phyloP scores from a whole-genome alignment of 2,888 invertebrate species.

The Diarsia rubi region DNA sequence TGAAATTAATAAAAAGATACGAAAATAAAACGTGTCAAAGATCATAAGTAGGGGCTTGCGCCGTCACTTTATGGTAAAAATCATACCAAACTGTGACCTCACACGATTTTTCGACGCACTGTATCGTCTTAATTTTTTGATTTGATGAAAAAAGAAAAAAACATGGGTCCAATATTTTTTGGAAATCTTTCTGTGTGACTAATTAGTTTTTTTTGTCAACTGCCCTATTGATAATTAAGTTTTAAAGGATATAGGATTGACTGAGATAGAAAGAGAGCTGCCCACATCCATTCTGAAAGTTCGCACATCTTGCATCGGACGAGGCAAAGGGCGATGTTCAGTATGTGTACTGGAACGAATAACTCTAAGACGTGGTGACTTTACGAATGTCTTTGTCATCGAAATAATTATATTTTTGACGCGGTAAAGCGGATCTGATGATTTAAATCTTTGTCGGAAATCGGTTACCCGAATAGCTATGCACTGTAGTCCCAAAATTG shows the following conservation, averaged over 20 bases:
- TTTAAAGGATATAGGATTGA: neutral
- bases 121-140: too few relatives aligned
- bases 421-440: neutral
- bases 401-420: neutral
- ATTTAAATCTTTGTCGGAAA: conserved; percentile 24
- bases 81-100: too few relatives aligned
- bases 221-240: neutral
- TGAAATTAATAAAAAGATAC: too few relatives aligned
- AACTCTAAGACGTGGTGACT: neutral
- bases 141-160: too few relatives aligned
- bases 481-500: conserved; percentile 68
- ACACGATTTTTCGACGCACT: too few relatives aligned
- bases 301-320: neutral
- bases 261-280: too few relatives aligned
- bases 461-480: conserved; percentile 61
- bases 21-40: too few relatives aligned
- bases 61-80: too few relatives aligned
- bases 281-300: neutral
- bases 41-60: too few relatives aligned
- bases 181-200: too few relatives aligned
- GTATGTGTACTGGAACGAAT: neutral
- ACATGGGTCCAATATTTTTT: too few relatives aligned
- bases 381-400: neutral
- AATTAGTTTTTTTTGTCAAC: too few relatives aligned
- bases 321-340: neutral